Percentiles rank a stretch among this genome's conserved stretches.
These are phyloP conservation scores for Tethya wilhelma DNA, from an alignment of 37 sponge, comb jelly and placozoan species.

Conservation along the genomic window DNA sequence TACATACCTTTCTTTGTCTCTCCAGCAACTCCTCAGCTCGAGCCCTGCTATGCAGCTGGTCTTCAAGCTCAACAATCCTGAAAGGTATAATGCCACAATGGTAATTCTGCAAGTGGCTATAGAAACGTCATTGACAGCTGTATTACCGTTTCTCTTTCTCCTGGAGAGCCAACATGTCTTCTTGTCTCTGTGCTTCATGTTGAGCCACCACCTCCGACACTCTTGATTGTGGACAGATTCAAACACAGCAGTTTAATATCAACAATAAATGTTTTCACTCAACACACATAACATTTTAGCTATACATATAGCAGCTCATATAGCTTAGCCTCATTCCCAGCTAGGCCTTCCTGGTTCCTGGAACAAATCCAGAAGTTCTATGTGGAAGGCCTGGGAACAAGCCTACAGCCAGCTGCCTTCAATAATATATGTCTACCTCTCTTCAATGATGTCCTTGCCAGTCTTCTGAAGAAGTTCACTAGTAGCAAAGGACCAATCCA, in stretches of 20 bases:
- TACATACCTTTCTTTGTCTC: slow-evolving; percentile 57
- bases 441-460: slow-evolving; percentile 78
- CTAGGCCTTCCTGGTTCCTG: no score
- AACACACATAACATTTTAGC: no score
- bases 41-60: slow-evolving; percentile 31
- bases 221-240: no score
- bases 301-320: no score
- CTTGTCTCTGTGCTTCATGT: slow-evolving; percentile 35
- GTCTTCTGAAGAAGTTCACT: slow-evolving; percentile 76
- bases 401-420: background rate
- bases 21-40: slow-evolving; percentile 53
- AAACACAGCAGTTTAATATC: no score
- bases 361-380: background rate
- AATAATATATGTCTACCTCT: slow-evolving; percentile 13
- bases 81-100: no score
- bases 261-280: no score
- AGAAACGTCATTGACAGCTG: background rate
- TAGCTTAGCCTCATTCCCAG: no score
- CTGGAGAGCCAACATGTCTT: slow-evolving; percentile 17
- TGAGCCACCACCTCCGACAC: slow-evolving; percentile 26
- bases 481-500: slow-evolving; percentile 89
- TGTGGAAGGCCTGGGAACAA: background rate
- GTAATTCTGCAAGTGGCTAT: background rate
- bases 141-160: slow-evolving; percentile 38
- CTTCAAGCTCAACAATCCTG: slow-evolving; percentile 73